Percentiles rank a stretch among this genome's conserved stretches.
Conservation (phyloP, 1,140 invertebrate species). For the Holcopasites calliopsidis region DNA sequence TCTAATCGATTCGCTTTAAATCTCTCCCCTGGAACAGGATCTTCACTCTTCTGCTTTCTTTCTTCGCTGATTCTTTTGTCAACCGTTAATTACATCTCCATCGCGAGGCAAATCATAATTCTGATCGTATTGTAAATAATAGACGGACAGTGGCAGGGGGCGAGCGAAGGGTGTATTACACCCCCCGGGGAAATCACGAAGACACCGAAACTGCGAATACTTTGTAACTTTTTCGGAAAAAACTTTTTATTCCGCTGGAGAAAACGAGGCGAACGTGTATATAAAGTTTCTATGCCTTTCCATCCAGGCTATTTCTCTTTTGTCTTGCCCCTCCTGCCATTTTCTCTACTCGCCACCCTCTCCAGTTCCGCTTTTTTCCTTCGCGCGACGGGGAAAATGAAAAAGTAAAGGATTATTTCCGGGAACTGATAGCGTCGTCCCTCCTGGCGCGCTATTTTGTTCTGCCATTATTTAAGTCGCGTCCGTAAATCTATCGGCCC, state of each 20-base stretch:
- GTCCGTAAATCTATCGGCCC: constrained; percentile 4
- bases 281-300: constrained; percentile 38
- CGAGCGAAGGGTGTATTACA: constrained; percentile 25
- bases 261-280: constrained; percentile 26
- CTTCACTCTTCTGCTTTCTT: background rate
- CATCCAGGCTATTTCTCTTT: constrained; percentile 10
- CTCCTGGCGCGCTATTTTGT: constrained; percentile 11
- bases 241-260: constrained; percentile 34
- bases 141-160: background rate
- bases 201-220: constrained; percentile 52
- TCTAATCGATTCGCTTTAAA: background rate
- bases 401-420: constrained; percentile 23
- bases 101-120: constrained; percentile 39
- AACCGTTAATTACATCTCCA: constrained; percentile 37
- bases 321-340: background rate
- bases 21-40: background rate
- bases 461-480: constrained; percentile 19
- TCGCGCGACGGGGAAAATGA: constrained; percentile 6
- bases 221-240: constrained; percentile 44
- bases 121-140: constrained; percentile 41
- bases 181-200: constrained; percentile 56
- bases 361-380: background rate
- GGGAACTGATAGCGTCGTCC: background rate
- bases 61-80: background rate
- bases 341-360: background rate